Evolutionary conservation across 2,888 invertebrate genomes (phyloP).

Genomic region (Philhelius pedissequus): DNA sequence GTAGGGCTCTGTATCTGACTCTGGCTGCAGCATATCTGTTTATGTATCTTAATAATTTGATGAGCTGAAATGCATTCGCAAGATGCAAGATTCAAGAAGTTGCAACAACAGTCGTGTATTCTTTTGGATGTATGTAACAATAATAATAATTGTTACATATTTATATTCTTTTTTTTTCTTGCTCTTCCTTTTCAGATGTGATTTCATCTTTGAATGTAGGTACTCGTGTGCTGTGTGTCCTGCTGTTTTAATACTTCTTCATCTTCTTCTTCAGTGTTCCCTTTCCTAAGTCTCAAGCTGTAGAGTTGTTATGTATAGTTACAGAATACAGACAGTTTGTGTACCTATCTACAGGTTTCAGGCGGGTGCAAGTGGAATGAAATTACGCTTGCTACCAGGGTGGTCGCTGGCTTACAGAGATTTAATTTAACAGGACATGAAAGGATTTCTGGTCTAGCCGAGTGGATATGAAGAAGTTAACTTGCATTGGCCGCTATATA

Average conservation of each 20-base stretch:
- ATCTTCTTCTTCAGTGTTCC: no score
- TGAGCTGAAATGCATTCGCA: constrained; percentile 40
- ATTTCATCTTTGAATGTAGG: background rate
- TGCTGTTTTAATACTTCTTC: background rate
- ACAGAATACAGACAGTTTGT: no score
- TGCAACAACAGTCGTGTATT: constrained; percentile 28
- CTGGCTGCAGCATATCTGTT: constrained; percentile 20
- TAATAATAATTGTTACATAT: constrained; percentile 59
- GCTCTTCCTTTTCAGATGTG: background rate
- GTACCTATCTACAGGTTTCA: background rate
- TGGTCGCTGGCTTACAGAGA: constrained; percentile 53
- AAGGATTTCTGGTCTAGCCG: background rate
- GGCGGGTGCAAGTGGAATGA: constrained; percentile 16
- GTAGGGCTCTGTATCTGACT: background rate
- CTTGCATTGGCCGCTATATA: constrained; percentile 8
- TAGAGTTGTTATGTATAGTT: background rate
- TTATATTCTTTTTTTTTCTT: constrained; percentile 4
- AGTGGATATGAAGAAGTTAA: background rate
- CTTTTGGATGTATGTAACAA: constrained; percentile 25
- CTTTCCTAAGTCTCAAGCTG: background rate
- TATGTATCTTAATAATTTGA: constrained; percentile 21
- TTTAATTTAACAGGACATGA: constrained; percentile 58
- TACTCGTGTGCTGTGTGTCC: no score
- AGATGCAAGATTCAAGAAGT: background rate
- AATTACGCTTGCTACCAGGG: constrained; percentile 47